Evolutionary conservation across 2,113 vertebrate species (phyloP).

Genomic region (Leptodactylus fuscus): DNA sequence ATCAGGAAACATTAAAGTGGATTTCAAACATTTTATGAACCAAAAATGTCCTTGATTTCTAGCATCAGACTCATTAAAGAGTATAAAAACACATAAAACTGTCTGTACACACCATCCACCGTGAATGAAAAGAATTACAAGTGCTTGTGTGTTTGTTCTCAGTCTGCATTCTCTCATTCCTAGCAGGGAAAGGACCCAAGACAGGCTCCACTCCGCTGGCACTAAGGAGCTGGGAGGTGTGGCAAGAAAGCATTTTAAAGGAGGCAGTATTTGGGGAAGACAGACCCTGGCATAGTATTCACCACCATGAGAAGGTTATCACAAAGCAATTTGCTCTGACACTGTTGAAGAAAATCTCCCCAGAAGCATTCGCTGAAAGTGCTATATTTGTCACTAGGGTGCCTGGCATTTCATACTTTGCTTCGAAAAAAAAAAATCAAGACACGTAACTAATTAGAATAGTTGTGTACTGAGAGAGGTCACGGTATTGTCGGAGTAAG

Average conservation of each 20-base stretch:
- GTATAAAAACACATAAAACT: background rate
- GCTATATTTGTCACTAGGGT: slow-evolving; percentile 83
- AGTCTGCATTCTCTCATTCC: slow-evolving; percentile 69
- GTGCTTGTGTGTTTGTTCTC: slow-evolving; percentile 66
- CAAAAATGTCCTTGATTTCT: background rate
- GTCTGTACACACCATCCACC: slow-evolving; percentile 5
- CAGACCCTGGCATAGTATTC: slow-evolving; percentile 30
- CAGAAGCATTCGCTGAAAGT: slow-evolving; percentile 71
- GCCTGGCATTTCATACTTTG: slow-evolving; percentile 94
- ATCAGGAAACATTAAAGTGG: background rate
- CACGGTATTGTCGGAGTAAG: slow-evolving; percentile 19
- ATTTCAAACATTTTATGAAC: slow-evolving; percentile 2
- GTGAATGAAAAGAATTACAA: slow-evolving; percentile 65
- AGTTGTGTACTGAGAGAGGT: slow-evolving; percentile 5
- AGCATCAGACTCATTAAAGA: slow-evolving; percentile 18
- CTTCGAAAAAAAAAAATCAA: slow-evolving; percentile 74
- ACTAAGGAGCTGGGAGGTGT: slow-evolving; percentile 74
- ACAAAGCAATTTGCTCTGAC: slow-evolving; percentile 44
- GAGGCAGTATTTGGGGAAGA: slow-evolving; percentile 50
- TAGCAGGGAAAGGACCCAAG: slow-evolving; percentile 69
- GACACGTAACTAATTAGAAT: slow-evolving; percentile 53
- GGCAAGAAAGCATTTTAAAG: slow-evolving; percentile 74
- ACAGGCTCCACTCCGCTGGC: slow-evolving; percentile 74
- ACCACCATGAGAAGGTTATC: slow-evolving; percentile 38
- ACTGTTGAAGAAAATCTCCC: slow-evolving; percentile 51